Base-by-base conservation (phyloP, 1,140 invertebrate genomes). In the Meloidogyne hapla region DNA sequence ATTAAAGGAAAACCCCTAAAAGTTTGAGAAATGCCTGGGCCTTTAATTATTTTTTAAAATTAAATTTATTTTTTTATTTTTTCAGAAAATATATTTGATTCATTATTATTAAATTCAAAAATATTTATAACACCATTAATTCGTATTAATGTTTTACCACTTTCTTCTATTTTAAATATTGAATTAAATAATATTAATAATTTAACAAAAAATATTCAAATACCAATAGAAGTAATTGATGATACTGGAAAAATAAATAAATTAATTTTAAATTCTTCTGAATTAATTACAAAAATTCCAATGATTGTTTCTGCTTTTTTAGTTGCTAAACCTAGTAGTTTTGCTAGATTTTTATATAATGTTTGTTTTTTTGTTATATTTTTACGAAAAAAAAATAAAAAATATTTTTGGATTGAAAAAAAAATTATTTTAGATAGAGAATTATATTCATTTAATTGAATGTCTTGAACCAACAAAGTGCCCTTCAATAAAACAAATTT, bases 291-390 rank as follows among this genome's bases (percentile, higher is more conserved):
- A 21, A 23, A 21, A 10, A 38, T 75, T 28, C 73, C 62, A n/a
- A 40, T 75, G 15, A 26, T 75, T 12, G 73, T 72, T 23, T 63
- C 76, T n/a, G 66, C 70, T n/a, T 77, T 76, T 63, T 48, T 73
- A 4, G 28, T 75, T 8, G 76, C 63, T 21, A 40, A 78, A 18
- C 76, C 76, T 15, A 33, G 38, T 38, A 66, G 28, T 48, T 77
- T 48, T 67, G 76, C 64, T 13, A 65, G 76, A 78, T 67, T 68
- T 40, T 48, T 77, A 38, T 77, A 77, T 68, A 77, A 77, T 77
- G 76, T 77, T 38, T 33, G 74, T 72, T 12, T 25, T 13, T 25
- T n/a, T 68, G 13, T 66, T 66, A 15, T 38, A 15, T 66, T 66
- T 66, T 66, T 4, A 28, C 2, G 25, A 66, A 28, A 66, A 23